phyloP scores from a whole-genome alignment of 2,797 vertebrate species.

The Oryzias dopingdopingensis region DNA sequence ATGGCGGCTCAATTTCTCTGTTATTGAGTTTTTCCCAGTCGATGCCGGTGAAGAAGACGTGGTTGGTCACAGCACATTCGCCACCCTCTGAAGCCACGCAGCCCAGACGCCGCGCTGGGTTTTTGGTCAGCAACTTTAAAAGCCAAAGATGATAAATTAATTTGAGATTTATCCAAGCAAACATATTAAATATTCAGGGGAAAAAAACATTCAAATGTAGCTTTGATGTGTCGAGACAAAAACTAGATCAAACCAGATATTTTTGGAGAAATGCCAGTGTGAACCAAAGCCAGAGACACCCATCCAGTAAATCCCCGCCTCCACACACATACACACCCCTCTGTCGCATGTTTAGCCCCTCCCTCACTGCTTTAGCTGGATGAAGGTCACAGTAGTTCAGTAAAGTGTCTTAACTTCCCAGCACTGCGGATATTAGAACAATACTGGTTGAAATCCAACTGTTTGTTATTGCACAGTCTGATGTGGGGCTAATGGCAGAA shows the following conservation, averaged over 20 bases:
- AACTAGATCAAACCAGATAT: constrained; percentile 24
- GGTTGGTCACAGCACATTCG: constrained; percentile 83
- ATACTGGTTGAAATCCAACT: constrained; percentile 13
- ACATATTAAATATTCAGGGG: not conserved
- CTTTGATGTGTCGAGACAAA: not conserved
- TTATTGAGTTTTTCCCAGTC: constrained; percentile 91
- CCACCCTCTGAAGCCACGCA: constrained; percentile 84
- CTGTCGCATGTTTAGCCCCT: constrained; percentile 19
- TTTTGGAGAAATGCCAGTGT: constrained; percentile 25
- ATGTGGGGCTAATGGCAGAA: not conserved
- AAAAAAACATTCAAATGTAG: not conserved
- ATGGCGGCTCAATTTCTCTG: constrained; percentile 90
- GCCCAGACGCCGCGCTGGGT: constrained; percentile 87
- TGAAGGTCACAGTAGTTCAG: constrained; percentile 26
- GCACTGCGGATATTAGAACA: constrained; percentile 34
- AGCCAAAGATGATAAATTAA: not conserved
- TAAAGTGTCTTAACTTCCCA: constrained; percentile 32
- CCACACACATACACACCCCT: constrained; percentile 6
- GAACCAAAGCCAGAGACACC: constrained; percentile 27
- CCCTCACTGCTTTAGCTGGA: not conserved
- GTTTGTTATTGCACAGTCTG: constrained; percentile 7
- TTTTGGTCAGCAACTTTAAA: constrained; percentile 92
- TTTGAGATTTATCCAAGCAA: not conserved
- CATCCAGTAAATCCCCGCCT: constrained; percentile 37
- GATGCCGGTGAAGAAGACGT: constrained; percentile 87